Conservation (phyloP, 2,113 vertebrate genomes). For the Elaphurus davidianus region DNA sequence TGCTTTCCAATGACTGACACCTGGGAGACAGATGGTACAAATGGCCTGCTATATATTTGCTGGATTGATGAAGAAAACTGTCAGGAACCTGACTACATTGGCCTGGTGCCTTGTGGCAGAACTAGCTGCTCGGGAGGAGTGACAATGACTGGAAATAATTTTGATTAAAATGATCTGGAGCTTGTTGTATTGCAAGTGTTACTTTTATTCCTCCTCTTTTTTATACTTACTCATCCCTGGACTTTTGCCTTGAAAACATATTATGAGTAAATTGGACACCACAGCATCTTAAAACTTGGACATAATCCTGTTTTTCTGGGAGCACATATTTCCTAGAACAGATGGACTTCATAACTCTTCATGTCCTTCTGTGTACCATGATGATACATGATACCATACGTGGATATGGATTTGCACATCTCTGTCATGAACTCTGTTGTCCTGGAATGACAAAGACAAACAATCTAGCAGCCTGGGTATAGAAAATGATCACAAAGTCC, state of each 20-base stretch:
- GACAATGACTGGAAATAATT: conserved; percentile 57
- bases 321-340: background rate
- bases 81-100: conserved; percentile 40
- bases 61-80: conserved; percentile 45
- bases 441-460: background rate
- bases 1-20: conserved; percentile 52
- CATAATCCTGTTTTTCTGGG: background rate
- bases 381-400: background rate
- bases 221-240: background rate
- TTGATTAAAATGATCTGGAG: conserved; percentile 52
- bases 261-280: background rate
- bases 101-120: background rate
- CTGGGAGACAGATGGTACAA: conserved; percentile 42
- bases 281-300: background rate
- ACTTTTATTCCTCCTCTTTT: conserved; percentile 26
- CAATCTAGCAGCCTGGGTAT: background rate
- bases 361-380: background rate
- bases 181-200: background rate
- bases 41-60: conserved; percentile 50
- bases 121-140: background rate
- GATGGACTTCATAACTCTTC: background rate
- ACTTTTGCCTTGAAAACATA: conserved; percentile 5
- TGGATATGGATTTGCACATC: background rate
- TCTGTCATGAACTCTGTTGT: background rate
- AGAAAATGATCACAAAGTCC: background rate